Base-by-base conservation (phyloP, 2,888 invertebrate genomes). In the Dilophus febrilis region DNA sequence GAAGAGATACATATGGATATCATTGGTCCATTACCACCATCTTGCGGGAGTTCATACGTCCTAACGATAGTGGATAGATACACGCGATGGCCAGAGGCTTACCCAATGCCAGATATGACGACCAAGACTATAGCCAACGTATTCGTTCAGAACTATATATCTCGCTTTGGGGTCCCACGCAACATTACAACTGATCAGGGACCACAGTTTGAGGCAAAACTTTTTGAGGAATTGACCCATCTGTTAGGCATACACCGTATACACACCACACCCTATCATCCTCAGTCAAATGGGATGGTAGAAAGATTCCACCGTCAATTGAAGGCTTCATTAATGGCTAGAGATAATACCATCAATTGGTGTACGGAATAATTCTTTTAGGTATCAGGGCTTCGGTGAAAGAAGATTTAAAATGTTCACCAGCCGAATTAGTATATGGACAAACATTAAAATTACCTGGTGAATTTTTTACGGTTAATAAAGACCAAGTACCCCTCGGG, bases 301-400 rank as follows among this genome's bases (percentile, higher is more conserved):
- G 59, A 64, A 44, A 45, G 59, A 4, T 53, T 56, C 40, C 63
- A 65, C 44, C 47, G 62, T 2, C 50, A 52, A 8, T 44, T 64
- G 38, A 64, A 59, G 47, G 49, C 58, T 1, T 54, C 63, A 0
- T 43, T 59, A 17, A 52, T 40, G 40, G 50, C 51, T 40, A 48
- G 52, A 26, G 37, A 44, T 2, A 40, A 38, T 2, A 42, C 44
- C 4, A 29, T n/a, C 5, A 29, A 46, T 28, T 58, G 57, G 55
- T 30, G 45, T 3, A 45, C 47, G 5, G 40, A 43, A 4, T 47
- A 4, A 51, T 59, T 7, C 42, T 60, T 2, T 44, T 60, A 3
- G 57, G 55, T 2, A 31, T 56, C 4, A 48, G 57, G 4, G 43
- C 50, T 1, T 41, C 49, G 2, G 45, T 44, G 17, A 56, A 55